Evolutionary conservation across 2,888 invertebrate species (phyloP).

Genomic region (Tinea trinotella): DNA sequence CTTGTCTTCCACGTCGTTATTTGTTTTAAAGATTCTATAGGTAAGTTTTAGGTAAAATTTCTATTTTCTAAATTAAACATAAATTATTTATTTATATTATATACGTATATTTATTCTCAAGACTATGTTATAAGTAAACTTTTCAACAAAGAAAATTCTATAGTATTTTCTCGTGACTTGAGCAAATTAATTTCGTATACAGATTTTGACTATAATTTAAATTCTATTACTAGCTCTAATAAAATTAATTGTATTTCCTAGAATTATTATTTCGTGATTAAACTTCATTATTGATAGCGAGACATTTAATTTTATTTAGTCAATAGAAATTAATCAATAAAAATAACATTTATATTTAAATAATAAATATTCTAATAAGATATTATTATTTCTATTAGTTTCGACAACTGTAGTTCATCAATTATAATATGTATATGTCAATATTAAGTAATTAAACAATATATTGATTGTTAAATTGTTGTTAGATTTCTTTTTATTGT

Average conservation of each 20-base stretch:
- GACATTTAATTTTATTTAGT: not conserved
- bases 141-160: not conserved
- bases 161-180: not conserved
- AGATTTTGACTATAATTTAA: not conserved
- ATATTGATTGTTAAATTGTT: too few relatives aligned
- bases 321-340: not conserved
- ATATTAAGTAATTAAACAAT: too few relatives aligned
- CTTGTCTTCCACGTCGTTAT: constrained; percentile 69
- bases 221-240: not conserved
- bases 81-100: not conserved
- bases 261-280: not conserved
- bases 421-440: not conserved
- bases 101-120: not conserved
- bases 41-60: constrained; percentile 37
- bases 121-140: not conserved
- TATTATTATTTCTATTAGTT: not conserved
- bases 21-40: constrained; percentile 65
- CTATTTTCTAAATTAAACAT: not conserved
- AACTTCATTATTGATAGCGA: not conserved
- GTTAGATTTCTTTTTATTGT: too few relatives aligned
- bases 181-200: not conserved
- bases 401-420: not conserved
- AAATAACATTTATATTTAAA: too few relatives aligned
- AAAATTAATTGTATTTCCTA: not conserved
- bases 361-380: not conserved